Evolutionary conservation across 1,140 invertebrate species (phyloP).

Genomic region (Propsilocerus akamusi): DNA sequence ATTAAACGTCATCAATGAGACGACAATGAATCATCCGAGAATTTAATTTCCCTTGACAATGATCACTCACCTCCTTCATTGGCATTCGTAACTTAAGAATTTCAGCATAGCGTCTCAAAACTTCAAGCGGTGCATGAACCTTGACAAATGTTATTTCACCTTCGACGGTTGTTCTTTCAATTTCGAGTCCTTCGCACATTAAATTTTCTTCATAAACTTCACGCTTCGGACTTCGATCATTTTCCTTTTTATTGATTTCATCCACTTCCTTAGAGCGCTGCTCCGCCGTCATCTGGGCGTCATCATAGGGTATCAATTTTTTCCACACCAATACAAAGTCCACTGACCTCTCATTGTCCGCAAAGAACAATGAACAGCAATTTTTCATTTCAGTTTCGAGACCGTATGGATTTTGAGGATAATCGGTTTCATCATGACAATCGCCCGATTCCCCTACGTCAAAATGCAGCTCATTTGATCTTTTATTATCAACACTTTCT

Average conservation of each 20-base stretch:
- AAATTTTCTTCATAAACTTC: slow-evolving; percentile 46
- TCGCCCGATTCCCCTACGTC: neutral
- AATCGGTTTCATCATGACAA: neutral
- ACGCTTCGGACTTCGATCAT: slow-evolving; percentile 23
- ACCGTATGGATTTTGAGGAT: neutral
- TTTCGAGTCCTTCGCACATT: slow-evolving; percentile 40
- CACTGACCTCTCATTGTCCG: slow-evolving; percentile 44
- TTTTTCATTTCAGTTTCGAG: slow-evolving; percentile 12
- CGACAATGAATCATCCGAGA: too few relatives aligned
- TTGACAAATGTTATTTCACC: slow-evolving; percentile 48
- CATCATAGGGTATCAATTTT: slow-evolving; percentile 11
- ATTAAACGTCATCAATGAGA: too few relatives aligned
- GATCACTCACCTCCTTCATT: slow-evolving; percentile 55
- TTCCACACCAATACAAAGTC: slow-evolving; percentile 66
- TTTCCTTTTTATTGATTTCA: slow-evolving; percentile 24
- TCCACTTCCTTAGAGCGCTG: slow-evolving; percentile 20
- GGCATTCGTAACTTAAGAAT: slow-evolving; percentile 88
- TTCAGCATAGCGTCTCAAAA: slow-evolving; percentile 79
- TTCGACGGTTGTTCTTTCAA: slow-evolving; percentile 40
- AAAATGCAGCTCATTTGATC: neutral
- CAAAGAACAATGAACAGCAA: slow-evolving; percentile 39
- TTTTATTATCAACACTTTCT: neutral
- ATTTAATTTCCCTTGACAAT: too few relatives aligned
- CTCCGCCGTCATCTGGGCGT: slow-evolving; percentile 11
- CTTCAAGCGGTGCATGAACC: slow-evolving; percentile 64